Evolutionary conservation across 2,888 invertebrate genomes (phyloP), one percentile per base, ranked within the genome.

Genomic region (Maniola hyperantus): DNA sequence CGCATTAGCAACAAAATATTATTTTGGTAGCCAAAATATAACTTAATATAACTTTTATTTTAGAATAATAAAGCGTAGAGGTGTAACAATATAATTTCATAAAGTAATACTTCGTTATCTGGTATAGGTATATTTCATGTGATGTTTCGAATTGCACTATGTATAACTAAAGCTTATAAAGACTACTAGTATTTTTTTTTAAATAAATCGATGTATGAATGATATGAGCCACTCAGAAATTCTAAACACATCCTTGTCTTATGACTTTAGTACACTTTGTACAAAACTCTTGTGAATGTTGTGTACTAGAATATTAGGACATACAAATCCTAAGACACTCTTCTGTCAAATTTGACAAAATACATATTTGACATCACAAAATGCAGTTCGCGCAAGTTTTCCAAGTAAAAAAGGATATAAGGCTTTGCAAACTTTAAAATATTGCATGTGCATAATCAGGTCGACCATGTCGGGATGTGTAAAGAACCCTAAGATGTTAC

Each of bases 131-230:
- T 20, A 18, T 42, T 18, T 18, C 6, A 55, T 57, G 57, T 57
- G 57, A 57, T 57, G 57, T 20, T 39, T 57, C 36, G 54, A 13
- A 57, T 57, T 57, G 57, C 57, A 57, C 57, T 57, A 39, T 18
- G 18, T 39, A 20, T 57, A 57, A 57, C 33, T 64, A 60, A 54
- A 64, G 60, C 42, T 57, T 26, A 57, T 46, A 46, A 26, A 26
- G 46, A 39, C 39, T 63, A 59, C 53, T 48, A 15, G 72, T 68
- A 77, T 65, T 66, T 69, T 18, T n/a, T 15, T 26, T 26, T 58
- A 78, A 81, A 77, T 82, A 84, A 73, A 83, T 89, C 89, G 89
- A 87, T 90, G 89, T 88, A 82, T 77, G 78, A 73, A 79, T 79
- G 80, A 83, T 76, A 87, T 90, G 90, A 90, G 89, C 89, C 85